Base-by-base conservation (phyloP, 1,140 invertebrate species). In the Ceratina australensis region DNA sequence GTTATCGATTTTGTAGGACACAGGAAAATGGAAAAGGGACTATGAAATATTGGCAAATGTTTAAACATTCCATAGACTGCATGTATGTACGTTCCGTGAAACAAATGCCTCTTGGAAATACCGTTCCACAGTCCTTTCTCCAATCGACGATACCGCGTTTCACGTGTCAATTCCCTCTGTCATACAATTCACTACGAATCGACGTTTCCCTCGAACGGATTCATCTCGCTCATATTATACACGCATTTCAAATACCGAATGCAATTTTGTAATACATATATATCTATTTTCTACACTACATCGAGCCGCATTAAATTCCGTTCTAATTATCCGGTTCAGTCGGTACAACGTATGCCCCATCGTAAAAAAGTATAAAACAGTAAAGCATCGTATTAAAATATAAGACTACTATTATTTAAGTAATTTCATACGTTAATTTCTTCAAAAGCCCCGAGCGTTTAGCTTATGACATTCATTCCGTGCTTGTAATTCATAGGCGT, bases 1-100 rank as follows among this genome's bases (percentile, higher is more conserved):
- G 64, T 50, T 66, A 66, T 66, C 64, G 64, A 66, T 66, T 49
- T 50, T 42, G 47, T 50, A 66, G 64, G 47, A 66, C 16, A 16
- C 59, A 8, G 7, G 59, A 33, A 66, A 50, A 42, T 42, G 20
- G 1, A 20, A 47, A 66, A 66, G 64, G 64, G 64, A 66, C 64
- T 49, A 47, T 50, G 64, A 66, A 66, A 50, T 66, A 66, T 66
- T 66, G 64, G 64, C 64, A 66, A 66, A 66, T 66, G 64, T 66
- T 66, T 66, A 66, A 66, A 66, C 64, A 66, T 26, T 42, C 64
- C 47, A 50, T n/a, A n/a, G n/a, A n/a, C n/a, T n/a, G 64, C 64
- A 50, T 49, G 64, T 42, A 42, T 50, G 64, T 50, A 66, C 64
- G 64, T 50, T n/a, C 22, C 20, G n/a, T 5, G 24, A 26, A 22